Base-by-base conservation (phyloP, 2,113 vertebrate genomes). In the Syrmaticus mikado region DNA sequence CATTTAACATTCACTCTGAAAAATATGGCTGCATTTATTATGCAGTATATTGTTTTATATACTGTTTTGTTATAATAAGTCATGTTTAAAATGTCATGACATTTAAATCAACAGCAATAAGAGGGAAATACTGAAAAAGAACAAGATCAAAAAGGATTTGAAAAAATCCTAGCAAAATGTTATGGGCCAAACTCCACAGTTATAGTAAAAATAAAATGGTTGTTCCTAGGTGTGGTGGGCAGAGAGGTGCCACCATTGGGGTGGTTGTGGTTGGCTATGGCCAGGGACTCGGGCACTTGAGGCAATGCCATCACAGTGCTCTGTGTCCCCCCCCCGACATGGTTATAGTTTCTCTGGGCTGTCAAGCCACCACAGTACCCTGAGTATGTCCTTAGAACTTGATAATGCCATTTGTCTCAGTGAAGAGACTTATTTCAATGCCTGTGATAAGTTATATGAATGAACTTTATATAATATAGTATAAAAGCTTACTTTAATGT, bases 1-100 rank as follows among this genome's bases (percentile, higher is more conserved):
- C 93, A 86, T 96, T 96, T 95, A 95, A 95, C 92, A 93, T 90
- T 94, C 93, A 89, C 81, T 94, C 89, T 13, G 27, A 94, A 97
- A 97, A 96, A 94, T 90, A 94, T 5, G 15, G 92, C 84, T 87
- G 85, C 72, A 87, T 95, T 95, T 95, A 94, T 94, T 95, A 92
- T 67, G 85, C 90, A 85, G 85, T 78, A 85, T 93, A 94, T 96
- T 96, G 94, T 95, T 94, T 95, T 95, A 95, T 89, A 94, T 79
- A 95, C 89, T 93, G 82, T 97, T 96, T 96, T 92, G 94, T 93
- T 97, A 96, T 77, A 97, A 96, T 96, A 95, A 96, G 90, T 97
- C 96, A 96, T 94, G 92, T 96, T 96, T 95, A 97, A 96, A 97
- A 97, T 96, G 95, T 95, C 97, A 94, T 91, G 97, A 96, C 96